Evolutionary conservation across 2,888 invertebrate species (phyloP).

Genomic region (Adineta ricciae): DNA sequence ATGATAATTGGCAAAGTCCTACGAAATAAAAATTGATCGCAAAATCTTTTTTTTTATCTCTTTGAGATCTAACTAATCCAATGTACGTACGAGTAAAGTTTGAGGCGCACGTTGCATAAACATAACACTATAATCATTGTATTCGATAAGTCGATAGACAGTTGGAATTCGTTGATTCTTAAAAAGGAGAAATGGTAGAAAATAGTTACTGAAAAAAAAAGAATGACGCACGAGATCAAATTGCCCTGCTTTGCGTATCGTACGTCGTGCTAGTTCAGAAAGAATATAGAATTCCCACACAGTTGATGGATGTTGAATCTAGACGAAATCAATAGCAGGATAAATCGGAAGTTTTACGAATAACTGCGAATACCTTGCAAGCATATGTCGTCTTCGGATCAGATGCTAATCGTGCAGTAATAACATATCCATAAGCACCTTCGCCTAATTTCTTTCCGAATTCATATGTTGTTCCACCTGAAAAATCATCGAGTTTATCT

Average conservation of each 20-base stretch:
- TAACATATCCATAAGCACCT: slow-evolving; percentile 17
- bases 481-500: neutral
- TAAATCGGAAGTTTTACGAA: neutral
- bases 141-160: neutral
- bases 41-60: too few relatives aligned
- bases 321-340: too few relatives aligned
- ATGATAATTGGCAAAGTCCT: slow-evolving; percentile 22
- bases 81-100: neutral
- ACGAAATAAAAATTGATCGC: neutral
- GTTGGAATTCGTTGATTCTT: slow-evolving; percentile 18
- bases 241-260: neutral
- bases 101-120: slow-evolving; percentile 19
- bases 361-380: neutral
- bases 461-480: neutral
- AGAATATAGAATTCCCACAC: slow-evolving; percentile 14
- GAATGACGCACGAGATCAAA: neutral
- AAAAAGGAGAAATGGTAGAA: neutral
- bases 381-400: slow-evolving; percentile 10
- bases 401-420: neutral
- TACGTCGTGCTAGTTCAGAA: neutral
- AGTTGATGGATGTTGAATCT: slow-evolving; percentile 18
- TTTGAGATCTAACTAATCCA: too few relatives aligned
- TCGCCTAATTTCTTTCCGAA: slow-evolving; percentile 16
- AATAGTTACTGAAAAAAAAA: neutral
- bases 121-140: slow-evolving; percentile 17